Evolutionary conservation across 2,797 vertebrate species (phyloP), one percentile per base, ranked within the genome.

Genomic region (Phalanger gymnotis): DNA sequence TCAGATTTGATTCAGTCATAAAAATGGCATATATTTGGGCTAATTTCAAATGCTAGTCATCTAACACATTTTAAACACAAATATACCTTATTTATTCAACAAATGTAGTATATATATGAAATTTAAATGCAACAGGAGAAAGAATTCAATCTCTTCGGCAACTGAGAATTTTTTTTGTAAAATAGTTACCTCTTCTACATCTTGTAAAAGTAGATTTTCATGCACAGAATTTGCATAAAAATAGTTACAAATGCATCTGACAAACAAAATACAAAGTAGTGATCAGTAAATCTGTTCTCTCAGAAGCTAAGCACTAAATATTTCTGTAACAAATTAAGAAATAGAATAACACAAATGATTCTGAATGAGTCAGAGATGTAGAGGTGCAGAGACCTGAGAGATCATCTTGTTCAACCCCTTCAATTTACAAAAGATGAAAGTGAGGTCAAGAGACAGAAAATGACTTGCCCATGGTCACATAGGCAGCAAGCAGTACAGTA

Each of bases 391-490:
- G n/a, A 73, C 5, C 73, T 51, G 40, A 28, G 40, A 81, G 40
- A 81, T 9, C 9, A 27, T 51, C 40, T 28, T 87, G 73, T 87
- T 47, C 40, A 27, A 87, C 1, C 31, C 73, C 40, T 19, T 47
- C 92, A 54, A 90, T 94, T 94, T 95, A 61, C 40, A 91, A 53
- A 93, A 52, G 53, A 97, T 31, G 27, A 92, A 93, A 95, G 34
- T 89, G 19, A 96, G 61, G 12, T 54, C 90, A 16, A 81, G 73
- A 94, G 95, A 96, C 28, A n/a, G 53, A 55, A 93, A 94, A 28
- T 89, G 94, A 9, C 13, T 51, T 54, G 90, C 91, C 89, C 5
- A 51, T 91, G 34, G 53, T 57, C 14, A 91, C 57, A 87, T 94
- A 22, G 34, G 61, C 34, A 96, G 56, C 51, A 89, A 94, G 58